Base-by-base conservation (phyloP, 2,888 invertebrate genomes). In the Entomobrya multifasciata region DNA sequence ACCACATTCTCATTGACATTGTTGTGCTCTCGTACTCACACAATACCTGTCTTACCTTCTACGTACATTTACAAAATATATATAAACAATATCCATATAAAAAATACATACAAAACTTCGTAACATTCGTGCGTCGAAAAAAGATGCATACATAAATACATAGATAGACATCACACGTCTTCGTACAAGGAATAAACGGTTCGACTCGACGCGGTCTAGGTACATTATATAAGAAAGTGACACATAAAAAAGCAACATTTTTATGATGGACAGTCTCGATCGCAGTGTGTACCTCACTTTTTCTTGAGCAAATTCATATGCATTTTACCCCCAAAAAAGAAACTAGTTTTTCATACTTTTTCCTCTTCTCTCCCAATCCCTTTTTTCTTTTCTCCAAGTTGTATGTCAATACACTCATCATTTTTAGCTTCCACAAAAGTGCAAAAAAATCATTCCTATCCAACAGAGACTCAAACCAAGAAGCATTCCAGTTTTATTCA, bases 21-120 rank as follows among this genome's bases (percentile, higher is more conserved):
- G 57, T 79, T 81, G 80, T 76, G 74, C 86, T 80, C 81, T 80
- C 76, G 62, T 81, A 76, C 86, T 86, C 74, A 79, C 85, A 70
- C 72, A 80, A 72, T 80, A 84, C 83, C 67, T 84, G 74, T 30
- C 36, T 36, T 49, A 82, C 62, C 55, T 77, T 47, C n/a, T 49
- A 22, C 25, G 30, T 70, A 70, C 70, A 17, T 70, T 41, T 44
- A 30, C 65, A 65, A 65, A 65, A 2, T 41, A 65, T 65, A 65
- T 17, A 17, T n/a, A 41, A n/a, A 65, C 65, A 41, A 49, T n/a
- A 13, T 49, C 15, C 13, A 13, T 49, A 49, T 49, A 36, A 36
- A 36, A 36, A 6, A 36, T 49, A 41, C 57, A 57, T 70, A 67
- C 36, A 17, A 4, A 36, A n/a, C n/a, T n/a, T 49, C 62, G 65